Base-by-base conservation (phyloP, 2,888 invertebrate species). In the Drosophila yooni region DNA sequence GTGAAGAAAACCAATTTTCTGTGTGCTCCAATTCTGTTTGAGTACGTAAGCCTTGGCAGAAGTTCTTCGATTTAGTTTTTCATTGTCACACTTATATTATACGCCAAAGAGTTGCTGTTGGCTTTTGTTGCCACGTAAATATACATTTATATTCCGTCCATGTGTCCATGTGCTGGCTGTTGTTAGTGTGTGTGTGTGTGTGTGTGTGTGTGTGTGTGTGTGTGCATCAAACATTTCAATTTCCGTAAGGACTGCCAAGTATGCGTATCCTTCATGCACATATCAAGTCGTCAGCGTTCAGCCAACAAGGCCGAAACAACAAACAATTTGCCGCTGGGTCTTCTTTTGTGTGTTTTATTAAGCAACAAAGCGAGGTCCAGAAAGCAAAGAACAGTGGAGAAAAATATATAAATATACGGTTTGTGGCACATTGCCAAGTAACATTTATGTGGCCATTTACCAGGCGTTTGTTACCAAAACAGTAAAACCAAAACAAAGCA, bases 91-190 rank as follows among this genome's bases (percentile, higher is more conserved):
- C 70, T 78, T 81, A 67, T 63, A 68, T 81, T 81, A 81, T 78
- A 67, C 38, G 52, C 25, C 50, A 74, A 67, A 63, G 76, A 77
- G 77, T 79, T 77, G 60, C 36, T 69, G 58, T 70, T 73, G 64
- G 63, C 75, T 78, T 83, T 88, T 86, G 82, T 86, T 81, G 79
- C 68, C 70, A 63, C 72, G 73, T 73, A 82, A 89, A 82, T 84
- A 81, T 74, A 68, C 70, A 82, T 85, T 85, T 85, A 81, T 79
- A 79, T 82, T 70, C 76, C 58, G 54, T 70, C 38, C 79, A 29
- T 53, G 36, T 54, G 21, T 15, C 33, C 33, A 33, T 11, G 33
- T 33, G 33, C 1, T 33, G 33, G 10, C 15, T 21, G 21, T 57
- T 31, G 56, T n/a, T 36, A 10, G 4, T 34, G 13, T 34, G 27